Percentiles rank a stretch among this genome's conserved stretches.
phyloP scores from a whole-genome alignment of 2,888 invertebrate species.

The Drosophila nigricruria region DNA sequence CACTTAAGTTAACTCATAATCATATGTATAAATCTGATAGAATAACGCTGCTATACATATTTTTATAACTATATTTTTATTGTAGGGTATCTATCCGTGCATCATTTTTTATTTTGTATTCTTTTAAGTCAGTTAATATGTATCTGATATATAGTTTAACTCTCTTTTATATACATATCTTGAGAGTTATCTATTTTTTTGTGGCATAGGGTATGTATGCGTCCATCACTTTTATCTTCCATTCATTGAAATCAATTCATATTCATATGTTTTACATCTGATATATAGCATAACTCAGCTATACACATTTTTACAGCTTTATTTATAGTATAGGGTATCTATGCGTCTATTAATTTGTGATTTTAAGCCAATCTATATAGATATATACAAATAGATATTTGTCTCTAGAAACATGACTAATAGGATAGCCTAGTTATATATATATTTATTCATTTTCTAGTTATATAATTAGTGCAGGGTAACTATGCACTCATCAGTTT shows the following conservation, averaged over 20 bases:
- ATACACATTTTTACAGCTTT: neutral
- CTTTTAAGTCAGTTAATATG: no score
- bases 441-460: accelerated
- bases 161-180: no score
- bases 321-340: neutral
- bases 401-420: neutral
- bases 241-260: neutral
- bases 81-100: neutral
- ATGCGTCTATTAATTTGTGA: neutral
- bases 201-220: neutral
- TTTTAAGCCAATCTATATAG: neutral
- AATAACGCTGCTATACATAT: neutral
- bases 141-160: no score
- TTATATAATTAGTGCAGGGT: neutral
- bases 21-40: neutral
- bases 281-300: neutral
- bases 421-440: no score
- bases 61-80: no score
- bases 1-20: neutral
- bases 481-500: neutral
- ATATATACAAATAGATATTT: no score
- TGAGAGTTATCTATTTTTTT: neutral
- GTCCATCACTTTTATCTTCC: neutral
- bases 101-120: neutral
- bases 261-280: neutral